Evolutionary conservation across 2,888 invertebrate species (phyloP).

Genomic region (Papilio gigon): DNA sequence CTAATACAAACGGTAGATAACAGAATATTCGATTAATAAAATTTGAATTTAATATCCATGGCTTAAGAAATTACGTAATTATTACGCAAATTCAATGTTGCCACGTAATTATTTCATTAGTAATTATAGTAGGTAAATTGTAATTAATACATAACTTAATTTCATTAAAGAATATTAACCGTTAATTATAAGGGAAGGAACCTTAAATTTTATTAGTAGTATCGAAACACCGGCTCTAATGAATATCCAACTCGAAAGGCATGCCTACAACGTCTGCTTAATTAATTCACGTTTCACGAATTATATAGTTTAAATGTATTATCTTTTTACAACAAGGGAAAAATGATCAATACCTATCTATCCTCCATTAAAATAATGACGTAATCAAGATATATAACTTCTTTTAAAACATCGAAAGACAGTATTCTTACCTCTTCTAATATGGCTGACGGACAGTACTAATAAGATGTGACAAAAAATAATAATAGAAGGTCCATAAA

Average conservation of each 20-base stretch:
- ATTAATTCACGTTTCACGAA: conserved; percentile 31
- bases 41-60: background rate
- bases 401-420: too few relatives aligned
- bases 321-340: conserved; percentile 12
- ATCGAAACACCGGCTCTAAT: conserved; percentile 29
- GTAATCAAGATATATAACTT: too few relatives aligned
- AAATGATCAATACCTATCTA: background rate
- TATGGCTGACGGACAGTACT: too few relatives aligned
- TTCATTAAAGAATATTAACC: conserved; percentile 27
- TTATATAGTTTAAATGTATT: conserved; percentile 25
- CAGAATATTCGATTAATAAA: too few relatives aligned
- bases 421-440: too few relatives aligned
- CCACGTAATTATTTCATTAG: background rate
- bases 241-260: conserved; percentile 32
- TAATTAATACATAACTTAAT: conserved; percentile 20
- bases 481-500: background rate
- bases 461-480: background rate
- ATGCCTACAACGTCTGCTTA: background rate
- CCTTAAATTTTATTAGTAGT: conserved; percentile 31
- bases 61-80: background rate
- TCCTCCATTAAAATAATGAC: background rate
- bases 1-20: too few relatives aligned
- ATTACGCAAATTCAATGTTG: background rate
- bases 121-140: background rate
- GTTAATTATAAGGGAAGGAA: conserved; percentile 27